Percentiles rank a stretch among this genome's conserved stretches.
phyloP scores from a whole-genome alignment of 2,113 vertebrate genomes.

The Crotalus horridus region DNA sequence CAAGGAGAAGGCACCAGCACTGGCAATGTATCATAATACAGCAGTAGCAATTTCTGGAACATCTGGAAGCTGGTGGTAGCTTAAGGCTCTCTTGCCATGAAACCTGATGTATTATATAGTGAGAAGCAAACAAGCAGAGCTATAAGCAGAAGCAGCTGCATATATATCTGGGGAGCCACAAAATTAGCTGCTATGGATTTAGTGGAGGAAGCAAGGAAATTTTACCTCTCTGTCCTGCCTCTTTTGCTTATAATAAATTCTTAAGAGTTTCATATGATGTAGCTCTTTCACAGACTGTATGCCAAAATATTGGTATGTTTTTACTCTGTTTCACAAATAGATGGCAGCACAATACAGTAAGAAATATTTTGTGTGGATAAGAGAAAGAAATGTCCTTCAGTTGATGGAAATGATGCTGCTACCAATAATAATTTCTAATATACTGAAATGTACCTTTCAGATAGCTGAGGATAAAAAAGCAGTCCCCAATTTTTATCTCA shows the following conservation, averaged over 20 bases:
- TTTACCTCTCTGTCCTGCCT: not conserved
- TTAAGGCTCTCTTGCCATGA: not conserved
- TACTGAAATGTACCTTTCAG: not conserved
- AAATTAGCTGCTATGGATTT: not conserved
- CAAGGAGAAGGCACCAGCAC: not conserved
- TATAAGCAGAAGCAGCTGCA: not conserved
- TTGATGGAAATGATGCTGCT: not conserved
- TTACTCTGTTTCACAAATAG: not conserved
- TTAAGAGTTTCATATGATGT: not conserved
- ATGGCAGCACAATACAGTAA: conserved; percentile 21
- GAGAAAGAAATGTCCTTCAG: not conserved
- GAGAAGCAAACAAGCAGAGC: not conserved
- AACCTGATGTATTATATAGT: not conserved
- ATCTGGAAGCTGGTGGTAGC: not conserved
- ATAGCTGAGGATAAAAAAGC: not conserved
- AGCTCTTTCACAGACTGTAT: not conserved
- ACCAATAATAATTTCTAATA: not conserved
- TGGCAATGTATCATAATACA: not conserved
- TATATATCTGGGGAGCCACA: not conserved
- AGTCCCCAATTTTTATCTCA: too few species aligned
- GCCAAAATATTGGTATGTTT: not conserved
- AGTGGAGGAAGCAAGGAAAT: not conserved
- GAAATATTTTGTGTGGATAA: not conserved
- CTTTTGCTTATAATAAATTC: not conserved
- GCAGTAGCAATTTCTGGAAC: not conserved